Conservation (phyloP, 2,797 vertebrate genomes). For the Liasis olivaceus region DNA sequence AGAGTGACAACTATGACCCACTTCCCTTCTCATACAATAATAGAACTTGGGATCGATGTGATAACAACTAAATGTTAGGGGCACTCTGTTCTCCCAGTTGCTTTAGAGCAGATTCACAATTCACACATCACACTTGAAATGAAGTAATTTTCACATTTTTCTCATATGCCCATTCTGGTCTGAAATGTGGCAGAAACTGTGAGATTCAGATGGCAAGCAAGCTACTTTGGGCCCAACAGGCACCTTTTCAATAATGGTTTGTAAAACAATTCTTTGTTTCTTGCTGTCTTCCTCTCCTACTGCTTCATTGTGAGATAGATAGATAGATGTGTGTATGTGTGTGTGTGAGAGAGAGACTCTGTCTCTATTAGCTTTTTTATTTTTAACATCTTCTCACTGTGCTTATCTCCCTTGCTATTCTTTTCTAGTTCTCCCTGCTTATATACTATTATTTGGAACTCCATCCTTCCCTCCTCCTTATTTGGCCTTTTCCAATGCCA, state of each 20-base stretch:
- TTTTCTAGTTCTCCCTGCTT: not conserved
- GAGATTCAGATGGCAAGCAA: not conserved
- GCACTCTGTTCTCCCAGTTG: not conserved
- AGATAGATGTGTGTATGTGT: not conserved
- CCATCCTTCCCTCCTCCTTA: not conserved
- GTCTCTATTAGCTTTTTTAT: conserved; percentile 24
- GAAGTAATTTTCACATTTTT: not conserved
- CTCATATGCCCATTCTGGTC: not conserved
- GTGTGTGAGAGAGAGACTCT: not conserved
- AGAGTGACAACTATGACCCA: not conserved
- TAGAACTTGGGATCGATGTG: not conserved
- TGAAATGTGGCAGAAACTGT: not conserved
- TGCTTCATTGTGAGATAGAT: not conserved
- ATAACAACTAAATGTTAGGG: not conserved
- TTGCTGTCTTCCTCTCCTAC: not conserved
- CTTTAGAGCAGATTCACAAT: not conserved
- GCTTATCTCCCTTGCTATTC: not conserved
- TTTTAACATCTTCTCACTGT: not conserved
- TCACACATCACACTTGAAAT: not conserved
- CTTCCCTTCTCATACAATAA: not conserved
- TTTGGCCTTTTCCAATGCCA: conserved; percentile 50
- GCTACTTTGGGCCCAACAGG: not conserved
- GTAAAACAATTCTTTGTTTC: conserved; percentile 7
- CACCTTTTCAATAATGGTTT: conserved; percentile 17
- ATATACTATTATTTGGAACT: conserved; percentile 30